Base-by-base conservation (phyloP, 2,113 vertebrate species). In the Irena cyanogastra region DNA sequence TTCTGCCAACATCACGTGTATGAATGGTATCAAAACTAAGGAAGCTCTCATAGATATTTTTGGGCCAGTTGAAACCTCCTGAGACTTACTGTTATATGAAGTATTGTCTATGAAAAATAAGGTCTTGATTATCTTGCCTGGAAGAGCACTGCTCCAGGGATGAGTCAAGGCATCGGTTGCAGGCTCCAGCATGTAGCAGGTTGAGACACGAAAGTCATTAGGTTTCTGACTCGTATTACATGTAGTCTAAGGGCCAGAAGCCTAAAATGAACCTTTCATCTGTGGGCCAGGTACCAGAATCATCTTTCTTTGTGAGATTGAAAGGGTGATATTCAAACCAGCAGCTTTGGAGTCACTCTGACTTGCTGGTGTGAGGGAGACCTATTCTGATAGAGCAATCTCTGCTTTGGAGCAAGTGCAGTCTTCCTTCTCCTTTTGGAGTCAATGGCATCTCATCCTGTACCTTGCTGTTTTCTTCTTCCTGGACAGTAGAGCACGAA, bases 261-360 rank as follows among this genome's bases (percentile, higher is more conserved):
- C 91, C 93, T 95, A 93, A 96, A 94, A 85, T 87, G 95, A 91
- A 95, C 87, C 96, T 97, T 97, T 96, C 86, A 97, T 97, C 96
- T 96, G 44, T 93, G 93, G 94, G 93, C 94, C 94, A 95, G 93
- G 78, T 97, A 97, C 92, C 95, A 95, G 88, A 91, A 93, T 97
- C 93, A 92, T 97, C 93, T 95, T 96, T 95, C 96, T 93, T 83
- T 93, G 90, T 7, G 22, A 90, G 92, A 95, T 91, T 94, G 90
- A 91, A 88, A 83, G 71, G 50, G 33, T 90, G 93, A 94, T 96
- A 95, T 66, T 74, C 82, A 94, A 95, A 94, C 42, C 90, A 83
- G 74, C 53, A 95, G 74, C 70, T 96, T 27, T 76, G 82, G 85
- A 93, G 79, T 70, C 54, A 86, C 47, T 88, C 49, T 68, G 71